Evolutionary conservation across 2,113 vertebrate genomes (phyloP).

Genomic region (Microtus richardsoni): DNA sequence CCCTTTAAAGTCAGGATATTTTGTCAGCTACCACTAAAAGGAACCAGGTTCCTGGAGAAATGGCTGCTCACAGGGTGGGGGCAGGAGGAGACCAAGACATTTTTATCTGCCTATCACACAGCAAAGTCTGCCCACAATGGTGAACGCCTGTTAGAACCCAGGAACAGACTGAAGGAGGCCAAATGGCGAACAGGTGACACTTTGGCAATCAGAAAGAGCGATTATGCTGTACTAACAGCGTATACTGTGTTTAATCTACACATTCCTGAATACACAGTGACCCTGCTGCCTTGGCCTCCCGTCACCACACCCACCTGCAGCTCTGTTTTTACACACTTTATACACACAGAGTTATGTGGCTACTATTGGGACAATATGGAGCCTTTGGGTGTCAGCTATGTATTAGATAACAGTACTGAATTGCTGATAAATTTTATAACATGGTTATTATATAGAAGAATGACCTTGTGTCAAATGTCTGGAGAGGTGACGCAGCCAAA

Average conservation of each 20-base stretch:
- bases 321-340: neutral
- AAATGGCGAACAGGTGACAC: neutral
- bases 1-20: slow-evolving; percentile 27
- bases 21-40: slow-evolving; percentile 42
- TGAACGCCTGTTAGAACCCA: neutral
- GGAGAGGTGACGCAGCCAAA: neutral
- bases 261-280: neutral
- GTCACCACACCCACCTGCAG: neutral
- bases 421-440: slow-evolving; percentile 24
- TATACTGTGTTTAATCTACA: neutral
- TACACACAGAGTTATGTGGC: neutral
- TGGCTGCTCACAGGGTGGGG: neutral
- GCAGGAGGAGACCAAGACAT: neutral
- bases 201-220: neutral
- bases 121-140: neutral
- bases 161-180: neutral
- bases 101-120: neutral
- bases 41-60: slow-evolving; percentile 15
- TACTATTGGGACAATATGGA: slow-evolving; percentile 9
- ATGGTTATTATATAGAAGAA: slow-evolving; percentile 7
- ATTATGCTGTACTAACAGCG: neutral
- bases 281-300: neutral
- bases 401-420: neutral
- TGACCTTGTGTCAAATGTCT: neutral
- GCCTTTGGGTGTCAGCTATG: neutral